phyloP scores from a whole-genome alignment of 1,140 invertebrate species.

The Drosophila parvula region DNA sequence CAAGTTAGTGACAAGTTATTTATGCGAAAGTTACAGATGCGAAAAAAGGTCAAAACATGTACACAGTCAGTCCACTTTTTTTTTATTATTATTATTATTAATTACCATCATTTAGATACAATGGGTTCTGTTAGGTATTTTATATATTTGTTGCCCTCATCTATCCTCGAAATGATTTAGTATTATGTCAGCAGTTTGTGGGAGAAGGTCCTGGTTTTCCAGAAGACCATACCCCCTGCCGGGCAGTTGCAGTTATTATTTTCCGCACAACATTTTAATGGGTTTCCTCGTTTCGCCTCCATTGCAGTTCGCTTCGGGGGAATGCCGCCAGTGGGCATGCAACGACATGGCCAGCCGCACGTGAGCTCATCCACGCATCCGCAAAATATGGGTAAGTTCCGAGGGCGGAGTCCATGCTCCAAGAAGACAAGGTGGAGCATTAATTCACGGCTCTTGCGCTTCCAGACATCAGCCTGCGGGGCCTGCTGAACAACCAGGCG shows the following conservation, averaged over 20 bases:
- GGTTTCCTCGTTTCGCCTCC: conserved; percentile 8
- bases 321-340: conserved; percentile 80
- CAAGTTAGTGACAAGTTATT: too few species aligned
- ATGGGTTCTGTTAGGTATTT: not conserved
- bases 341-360: conserved; percentile 81
- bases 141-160: not conserved
- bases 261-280: conserved; percentile 22
- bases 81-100: too few species aligned
- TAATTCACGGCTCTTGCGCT: conserved; percentile 13
- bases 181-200: conserved; percentile 17
- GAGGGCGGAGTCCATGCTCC: not conserved
- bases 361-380: conserved; percentile 84
- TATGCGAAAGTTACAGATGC: too few species aligned
- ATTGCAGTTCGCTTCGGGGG: conserved; percentile 78
- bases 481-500: conserved; percentile 82
- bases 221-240: conserved; percentile 10
- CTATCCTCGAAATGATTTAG: not conserved
- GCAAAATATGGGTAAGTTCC: conserved; percentile 82
- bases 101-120: too few species aligned
- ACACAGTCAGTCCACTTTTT: too few species aligned
- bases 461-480: conserved; percentile 81
- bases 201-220: not conserved
- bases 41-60: too few species aligned
- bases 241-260: conserved; percentile 5
- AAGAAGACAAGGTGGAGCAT: not conserved